Evolutionary conservation across 2,888 invertebrate species (phyloP).

Genomic region (Rugalucina vietnamica): DNA sequence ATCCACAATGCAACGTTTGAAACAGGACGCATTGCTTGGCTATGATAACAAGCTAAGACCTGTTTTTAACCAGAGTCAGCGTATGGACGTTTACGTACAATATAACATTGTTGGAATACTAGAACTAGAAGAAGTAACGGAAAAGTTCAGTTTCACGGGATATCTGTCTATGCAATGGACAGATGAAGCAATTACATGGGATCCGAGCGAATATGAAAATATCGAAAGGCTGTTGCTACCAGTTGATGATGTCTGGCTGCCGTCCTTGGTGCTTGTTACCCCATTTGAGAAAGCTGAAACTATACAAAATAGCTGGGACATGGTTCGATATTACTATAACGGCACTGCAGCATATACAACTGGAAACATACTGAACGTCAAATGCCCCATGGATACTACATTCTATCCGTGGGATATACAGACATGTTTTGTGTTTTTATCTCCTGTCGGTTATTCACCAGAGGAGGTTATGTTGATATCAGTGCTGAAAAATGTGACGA

Average conservation of each 20-base stretch:
- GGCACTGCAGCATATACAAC: neutral
- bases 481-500: neutral
- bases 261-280: neutral
- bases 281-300: neutral
- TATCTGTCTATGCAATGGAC: neutral
- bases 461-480: neutral
- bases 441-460: neutral
- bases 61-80: neutral
- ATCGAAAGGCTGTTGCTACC: neutral
- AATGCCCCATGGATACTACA: neutral
- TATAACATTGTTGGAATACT: neutral
- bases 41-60: neutral
- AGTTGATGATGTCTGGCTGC: neutral
- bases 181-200: neutral
- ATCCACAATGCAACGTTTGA: neutral
- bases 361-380: neutral
- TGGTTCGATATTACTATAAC: neutral
- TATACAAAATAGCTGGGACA: neutral
- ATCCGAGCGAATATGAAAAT: neutral
- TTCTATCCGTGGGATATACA: neutral
- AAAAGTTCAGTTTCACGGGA: neutral
- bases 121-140: neutral
- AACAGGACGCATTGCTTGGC: neutral
- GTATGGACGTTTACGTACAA: neutral
- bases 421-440: neutral